A percentile compares a stretch with the other conserved stretches of the same genome.
Evolutionary conservation across 2,797 vertebrate genomes (phyloP).

Genomic region (Sebastes wilsoni): DNA sequence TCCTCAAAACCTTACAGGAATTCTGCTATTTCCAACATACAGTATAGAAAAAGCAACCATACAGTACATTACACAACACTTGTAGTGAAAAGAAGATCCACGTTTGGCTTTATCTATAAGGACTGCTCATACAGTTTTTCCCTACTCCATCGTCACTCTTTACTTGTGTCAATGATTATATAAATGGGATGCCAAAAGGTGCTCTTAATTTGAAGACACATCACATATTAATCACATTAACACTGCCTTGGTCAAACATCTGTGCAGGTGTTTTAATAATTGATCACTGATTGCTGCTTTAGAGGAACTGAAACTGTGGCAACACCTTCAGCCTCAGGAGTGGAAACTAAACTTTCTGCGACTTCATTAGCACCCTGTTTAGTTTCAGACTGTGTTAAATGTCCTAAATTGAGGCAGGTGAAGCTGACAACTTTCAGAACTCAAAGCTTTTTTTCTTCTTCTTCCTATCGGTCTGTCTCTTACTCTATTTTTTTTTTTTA

Average conservation of each 20-base stretch:
- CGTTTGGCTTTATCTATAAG: background rate
- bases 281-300: slow-evolving; percentile 75
- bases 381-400: slow-evolving; percentile 41
- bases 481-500: slow-evolving; percentile 29
- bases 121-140: background rate
- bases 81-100: background rate
- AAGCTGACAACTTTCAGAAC: slow-evolving; percentile 75
- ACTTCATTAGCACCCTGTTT: slow-evolving; percentile 41
- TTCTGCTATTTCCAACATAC: slow-evolving; percentile 8
- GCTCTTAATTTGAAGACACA: slow-evolving; percentile 5
- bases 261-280: slow-evolving; percentile 71
- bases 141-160: slow-evolving; percentile 2
- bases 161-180: slow-evolving; percentile 12
- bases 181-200: slow-evolving; percentile 6
- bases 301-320: slow-evolving; percentile 76
- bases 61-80: background rate
- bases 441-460: slow-evolving; percentile 66
- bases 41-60: background rate
- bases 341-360: slow-evolving; percentile 56
- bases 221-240: slow-evolving; percentile 49
- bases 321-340: slow-evolving; percentile 54
- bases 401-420: slow-evolving; percentile 32
- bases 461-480: slow-evolving; percentile 38
- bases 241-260: slow-evolving; percentile 60
- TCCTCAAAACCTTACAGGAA: slow-evolving; percentile 1